phyloP scores from a whole-genome alignment of 2,113 vertebrate species.

The Sitta europaea region DNA sequence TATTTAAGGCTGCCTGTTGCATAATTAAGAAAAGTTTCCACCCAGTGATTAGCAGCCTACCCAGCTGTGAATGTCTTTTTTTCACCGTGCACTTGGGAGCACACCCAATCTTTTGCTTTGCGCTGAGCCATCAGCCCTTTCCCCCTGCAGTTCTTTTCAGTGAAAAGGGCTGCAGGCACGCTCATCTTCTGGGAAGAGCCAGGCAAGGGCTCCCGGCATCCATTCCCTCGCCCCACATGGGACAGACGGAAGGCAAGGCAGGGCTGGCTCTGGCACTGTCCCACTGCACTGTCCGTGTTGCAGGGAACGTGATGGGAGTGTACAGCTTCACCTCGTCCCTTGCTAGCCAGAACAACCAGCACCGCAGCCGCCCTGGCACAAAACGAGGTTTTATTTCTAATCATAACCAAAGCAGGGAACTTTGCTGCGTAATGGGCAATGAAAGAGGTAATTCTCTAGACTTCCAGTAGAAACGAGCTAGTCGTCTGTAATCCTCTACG shows the following conservation, averaged over 20 bases:
- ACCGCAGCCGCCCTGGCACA: accelerated
- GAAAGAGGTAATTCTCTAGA: background rate
- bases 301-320: accelerated
- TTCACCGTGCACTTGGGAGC: background rate
- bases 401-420: background rate
- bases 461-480: background rate
- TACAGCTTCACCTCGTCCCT: background rate
- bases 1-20: slow-evolving; percentile 28
- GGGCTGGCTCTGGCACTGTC: accelerated
- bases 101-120: background rate
- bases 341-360: background rate
- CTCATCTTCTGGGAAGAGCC: background rate
- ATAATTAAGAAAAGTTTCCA: slow-evolving; percentile 21
- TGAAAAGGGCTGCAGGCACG: background rate
- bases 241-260: background rate
- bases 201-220: background rate
- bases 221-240: accelerated
- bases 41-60: background rate
- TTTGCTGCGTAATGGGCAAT: background rate
- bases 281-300: background rate
- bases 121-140: background rate
- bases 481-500: background rate
- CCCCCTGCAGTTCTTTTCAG: background rate
- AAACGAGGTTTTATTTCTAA: background rate
- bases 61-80: background rate